Conservation (phyloP, 2,113 vertebrate species). For the Crotalus viridis region DNA sequence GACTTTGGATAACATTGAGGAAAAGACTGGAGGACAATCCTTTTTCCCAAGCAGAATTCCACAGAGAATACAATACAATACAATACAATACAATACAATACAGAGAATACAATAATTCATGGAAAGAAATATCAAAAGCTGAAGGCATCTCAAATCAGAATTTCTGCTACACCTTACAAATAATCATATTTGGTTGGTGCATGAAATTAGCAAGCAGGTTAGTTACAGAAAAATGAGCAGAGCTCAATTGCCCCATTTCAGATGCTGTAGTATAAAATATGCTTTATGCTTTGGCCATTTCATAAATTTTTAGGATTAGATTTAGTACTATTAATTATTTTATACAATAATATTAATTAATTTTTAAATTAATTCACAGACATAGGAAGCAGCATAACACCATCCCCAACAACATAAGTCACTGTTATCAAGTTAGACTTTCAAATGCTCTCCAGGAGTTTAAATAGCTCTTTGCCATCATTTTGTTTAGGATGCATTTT, state of each 20-base stretch:
- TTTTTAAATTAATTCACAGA: background rate
- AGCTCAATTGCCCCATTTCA: background rate
- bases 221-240: background rate
- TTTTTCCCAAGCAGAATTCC: background rate
- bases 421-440: background rate
- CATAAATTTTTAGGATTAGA: background rate
- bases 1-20: background rate
- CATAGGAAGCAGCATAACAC: background rate
- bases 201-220: background rate
- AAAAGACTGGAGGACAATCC: constrained; percentile 14
- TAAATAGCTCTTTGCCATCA: background rate
- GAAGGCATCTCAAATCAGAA: background rate
- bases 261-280: background rate
- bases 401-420: background rate
- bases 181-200: background rate
- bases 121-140: background rate
- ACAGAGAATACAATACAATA: background rate
- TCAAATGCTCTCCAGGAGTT: background rate
- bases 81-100: too few species aligned
- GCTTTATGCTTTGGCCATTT: background rate
- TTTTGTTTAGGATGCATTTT: background rate
- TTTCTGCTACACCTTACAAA: background rate
- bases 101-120: too few species aligned
- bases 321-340: background rate
- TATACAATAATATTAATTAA: background rate